These are phyloP conservation scores for Macropis europaea DNA, from an alignment of 2,888 invertebrate genomes.

Conservation along the genomic window DNA sequence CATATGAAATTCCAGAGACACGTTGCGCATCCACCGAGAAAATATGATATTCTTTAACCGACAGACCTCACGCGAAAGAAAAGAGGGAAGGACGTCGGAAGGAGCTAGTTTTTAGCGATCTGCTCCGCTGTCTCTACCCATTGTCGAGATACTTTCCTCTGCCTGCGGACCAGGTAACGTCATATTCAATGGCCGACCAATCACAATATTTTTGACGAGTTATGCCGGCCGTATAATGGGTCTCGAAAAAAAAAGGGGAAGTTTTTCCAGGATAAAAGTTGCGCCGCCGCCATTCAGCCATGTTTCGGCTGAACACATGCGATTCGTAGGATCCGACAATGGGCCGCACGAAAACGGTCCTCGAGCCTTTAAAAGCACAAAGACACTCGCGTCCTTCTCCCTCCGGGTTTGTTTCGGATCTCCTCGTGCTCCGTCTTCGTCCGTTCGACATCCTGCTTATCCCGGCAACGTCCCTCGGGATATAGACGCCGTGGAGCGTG, in stretches of 20 bases:
- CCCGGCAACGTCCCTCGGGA: conserved; percentile 74
- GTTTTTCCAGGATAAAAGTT: conserved; percentile 66
- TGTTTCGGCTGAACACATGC: conserved; percentile 46
- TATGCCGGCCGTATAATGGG: conserved; percentile 77
- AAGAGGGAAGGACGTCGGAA: conserved; percentile 1
- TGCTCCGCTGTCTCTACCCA: conserved; percentile 19
- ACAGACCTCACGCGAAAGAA: neutral
- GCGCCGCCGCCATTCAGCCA: conserved; percentile 70
- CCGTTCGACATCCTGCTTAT: conserved; percentile 72
- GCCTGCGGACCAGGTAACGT: conserved; percentile 70
- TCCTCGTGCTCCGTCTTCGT: conserved; percentile 35
- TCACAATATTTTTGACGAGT: conserved; percentile 80
- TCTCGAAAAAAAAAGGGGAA: conserved; percentile 26
- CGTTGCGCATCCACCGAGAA: conserved; percentile 58
- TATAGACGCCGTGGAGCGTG: conserved; percentile 75
- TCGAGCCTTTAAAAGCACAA: conserved; percentile 74
- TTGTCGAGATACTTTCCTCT: conserved; percentile 36
- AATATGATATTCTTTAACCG: conserved; percentile 65
- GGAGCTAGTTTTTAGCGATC: conserved; percentile 17
- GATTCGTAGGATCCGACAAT: conserved; percentile 52
- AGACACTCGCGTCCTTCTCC: conserved; percentile 67
- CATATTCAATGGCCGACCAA: conserved; percentile 75
- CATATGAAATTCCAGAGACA: conserved; percentile 61
- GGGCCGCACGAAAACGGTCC: conserved; percentile 67
- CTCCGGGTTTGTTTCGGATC: too few relatives aligned